Evolutionary conservation across 2,797 vertebrate species (phyloP), one percentile per base, ranked within the genome.

Genomic region (Orestias chungarensis): DNA sequence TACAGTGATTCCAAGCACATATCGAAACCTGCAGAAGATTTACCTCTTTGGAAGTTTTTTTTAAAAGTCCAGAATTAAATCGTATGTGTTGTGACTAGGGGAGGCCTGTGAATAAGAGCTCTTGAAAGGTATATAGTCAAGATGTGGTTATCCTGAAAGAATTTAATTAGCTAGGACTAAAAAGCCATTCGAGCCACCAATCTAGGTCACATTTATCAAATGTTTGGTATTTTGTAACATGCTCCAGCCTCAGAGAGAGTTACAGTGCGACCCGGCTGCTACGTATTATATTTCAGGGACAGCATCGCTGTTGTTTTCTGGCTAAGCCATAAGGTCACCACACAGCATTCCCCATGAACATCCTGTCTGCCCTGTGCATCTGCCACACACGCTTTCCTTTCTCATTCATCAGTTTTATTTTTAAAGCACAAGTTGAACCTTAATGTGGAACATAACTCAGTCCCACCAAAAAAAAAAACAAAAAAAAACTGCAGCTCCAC

Each of bases 361-460:
- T 88, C 82, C 83, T 88, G 86, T 79, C 82, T 62, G 70, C 64
- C 87, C 85, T 83, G 70, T 72, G 83, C 84, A 87, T 89, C 82
- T 91, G 86, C 76, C 73, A 71, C 70, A 78, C 80, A 83, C 79
- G 82, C 86, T 82, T 86, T 78, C 68, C 73, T 68, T 75, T 59
- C n/a, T 75, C 76, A n/a, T 78, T 70, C 61, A 35, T 64, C 61
- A 14, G 18, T 23, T 59, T 35, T 35, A 59, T 35, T 59, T 59
- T 59, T 35, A 59, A 35, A 59, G 15, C 50, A 61, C 67, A 62
- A 40, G 35, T 38, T 1, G 4, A 61, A 61, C 20, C 20, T 35
- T 33, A 23, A 40, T n/a, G 57, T 31, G 23, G 57, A 40, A 12
- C 70, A 61, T 3, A 27, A 10, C n/a, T 62, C 54, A 25, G 25